Evolutionary conservation across 2,888 invertebrate genomes (phyloP).

Genomic region (Gibbula magus): DNA sequence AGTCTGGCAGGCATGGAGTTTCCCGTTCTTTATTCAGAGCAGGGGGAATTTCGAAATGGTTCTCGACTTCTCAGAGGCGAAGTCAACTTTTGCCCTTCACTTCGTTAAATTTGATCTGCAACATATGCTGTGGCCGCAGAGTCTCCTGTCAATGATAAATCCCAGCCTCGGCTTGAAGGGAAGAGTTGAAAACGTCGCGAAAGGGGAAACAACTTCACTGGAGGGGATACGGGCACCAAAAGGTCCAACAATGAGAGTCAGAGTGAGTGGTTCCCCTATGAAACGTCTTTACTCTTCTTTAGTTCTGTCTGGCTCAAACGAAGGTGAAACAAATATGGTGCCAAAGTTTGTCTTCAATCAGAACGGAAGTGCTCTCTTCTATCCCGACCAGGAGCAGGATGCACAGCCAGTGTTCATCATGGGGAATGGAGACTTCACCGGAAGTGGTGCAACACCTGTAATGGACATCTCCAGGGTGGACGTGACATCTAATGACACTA

Average conservation of each 20-base stretch:
- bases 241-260: slow-evolving; percentile 7
- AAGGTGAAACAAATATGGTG: neutral
- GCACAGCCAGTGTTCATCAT: neutral
- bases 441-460: neutral
- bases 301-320: neutral
- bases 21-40: neutral
- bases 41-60: slow-evolving; percentile 4
- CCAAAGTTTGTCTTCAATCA: slow-evolving; percentile 11
- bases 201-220: neutral
- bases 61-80: neutral
- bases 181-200: neutral
- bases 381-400: neutral
- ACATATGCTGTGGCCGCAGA: neutral
- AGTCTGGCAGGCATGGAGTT: neutral
- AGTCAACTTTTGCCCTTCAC: neutral
- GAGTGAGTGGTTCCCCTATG: neutral
- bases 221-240: neutral
- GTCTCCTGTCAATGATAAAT: neutral
- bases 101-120: slow-evolving; percentile 12
- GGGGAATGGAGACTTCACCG: neutral
- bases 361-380: slow-evolving; percentile 13
- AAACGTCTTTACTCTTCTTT: neutral
- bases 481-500: neutral
- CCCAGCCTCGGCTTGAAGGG: neutral
- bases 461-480: slow-evolving; percentile 2